Evolutionary conservation across 2,797 vertebrate species (phyloP).

Genomic region (Clarias pachynema): DNA sequence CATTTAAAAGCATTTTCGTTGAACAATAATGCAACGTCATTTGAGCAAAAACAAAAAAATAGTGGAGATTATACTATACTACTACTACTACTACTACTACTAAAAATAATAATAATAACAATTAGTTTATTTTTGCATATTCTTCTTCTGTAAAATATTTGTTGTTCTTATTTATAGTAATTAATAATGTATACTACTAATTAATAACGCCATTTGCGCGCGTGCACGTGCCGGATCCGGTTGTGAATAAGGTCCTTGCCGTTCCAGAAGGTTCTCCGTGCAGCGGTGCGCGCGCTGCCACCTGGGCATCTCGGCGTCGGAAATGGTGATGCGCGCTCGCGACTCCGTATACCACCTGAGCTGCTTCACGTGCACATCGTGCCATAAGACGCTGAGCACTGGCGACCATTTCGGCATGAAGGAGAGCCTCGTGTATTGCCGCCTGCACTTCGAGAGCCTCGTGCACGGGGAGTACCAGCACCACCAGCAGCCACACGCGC

Average conservation of each 20-base stretch:
- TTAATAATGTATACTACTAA: neutral
- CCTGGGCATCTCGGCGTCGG: conserved; percentile 97
- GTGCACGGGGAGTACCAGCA: conserved; percentile 88
- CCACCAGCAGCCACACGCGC: conserved; percentile 68
- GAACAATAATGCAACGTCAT: neutral
- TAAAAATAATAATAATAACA: neutral
- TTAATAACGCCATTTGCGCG: neutral
- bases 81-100: neutral
- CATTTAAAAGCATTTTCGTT: neutral
- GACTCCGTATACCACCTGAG: conserved; percentile 98
- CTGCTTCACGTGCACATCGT: conserved; percentile 98
- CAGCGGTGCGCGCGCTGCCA: conserved; percentile 99
- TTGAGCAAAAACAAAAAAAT: neutral
- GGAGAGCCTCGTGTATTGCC: conserved; percentile 97
- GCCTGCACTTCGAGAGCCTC: conserved; percentile 94
- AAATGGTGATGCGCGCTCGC: conserved; percentile 98
- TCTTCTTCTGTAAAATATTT: no score
- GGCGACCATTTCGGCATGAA: conserved; percentile 99
- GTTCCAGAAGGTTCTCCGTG: conserved; percentile 99
- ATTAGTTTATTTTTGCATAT: no score
- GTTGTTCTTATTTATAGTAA: neutral
- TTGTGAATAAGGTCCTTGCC: conserved; percentile 67
- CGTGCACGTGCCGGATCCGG: conserved; percentile 39
- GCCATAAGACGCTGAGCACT: conserved; percentile 96
- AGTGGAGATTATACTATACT: neutral